Conservation (phyloP, 2,113 vertebrate genomes). For the Pipra filicauda region DNA sequence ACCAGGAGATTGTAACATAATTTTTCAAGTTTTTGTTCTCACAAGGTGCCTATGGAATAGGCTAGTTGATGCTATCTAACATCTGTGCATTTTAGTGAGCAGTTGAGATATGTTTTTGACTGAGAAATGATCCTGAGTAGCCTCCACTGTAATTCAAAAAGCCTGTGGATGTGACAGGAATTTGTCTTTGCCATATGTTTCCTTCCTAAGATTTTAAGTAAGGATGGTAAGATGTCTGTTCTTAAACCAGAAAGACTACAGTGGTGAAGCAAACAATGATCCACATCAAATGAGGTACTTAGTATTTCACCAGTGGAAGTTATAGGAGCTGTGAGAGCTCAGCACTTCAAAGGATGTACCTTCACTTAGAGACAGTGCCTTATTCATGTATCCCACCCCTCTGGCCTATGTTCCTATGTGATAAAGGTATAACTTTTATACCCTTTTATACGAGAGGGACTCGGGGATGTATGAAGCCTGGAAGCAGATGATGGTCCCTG, state of each 20-base stretch:
- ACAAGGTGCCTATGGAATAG: background rate
- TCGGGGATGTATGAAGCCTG: background rate
- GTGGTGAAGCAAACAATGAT: background rate
- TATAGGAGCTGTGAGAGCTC: background rate
- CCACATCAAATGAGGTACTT: background rate
- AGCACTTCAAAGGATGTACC: background rate
- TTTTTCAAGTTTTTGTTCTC: background rate
- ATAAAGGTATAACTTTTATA: background rate
- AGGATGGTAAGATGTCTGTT: background rate
- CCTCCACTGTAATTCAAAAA: fast-evolving
- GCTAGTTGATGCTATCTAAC: background rate
- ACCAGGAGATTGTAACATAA: background rate
- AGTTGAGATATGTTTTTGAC: background rate
- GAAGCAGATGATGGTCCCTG: background rate
- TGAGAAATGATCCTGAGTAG: background rate
- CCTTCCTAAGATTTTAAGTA: background rate
- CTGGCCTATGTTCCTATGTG: background rate
- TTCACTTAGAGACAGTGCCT: background rate
- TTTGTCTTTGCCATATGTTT: background rate
- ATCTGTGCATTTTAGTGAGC: background rate
- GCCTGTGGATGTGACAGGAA: background rate
- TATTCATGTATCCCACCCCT: background rate
- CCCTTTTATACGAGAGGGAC: background rate
- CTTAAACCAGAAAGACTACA: background rate
- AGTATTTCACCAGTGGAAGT: background rate